Evolutionary conservation across 2,797 vertebrate species (phyloP).

Genomic region (Pristis pectinata): DNA sequence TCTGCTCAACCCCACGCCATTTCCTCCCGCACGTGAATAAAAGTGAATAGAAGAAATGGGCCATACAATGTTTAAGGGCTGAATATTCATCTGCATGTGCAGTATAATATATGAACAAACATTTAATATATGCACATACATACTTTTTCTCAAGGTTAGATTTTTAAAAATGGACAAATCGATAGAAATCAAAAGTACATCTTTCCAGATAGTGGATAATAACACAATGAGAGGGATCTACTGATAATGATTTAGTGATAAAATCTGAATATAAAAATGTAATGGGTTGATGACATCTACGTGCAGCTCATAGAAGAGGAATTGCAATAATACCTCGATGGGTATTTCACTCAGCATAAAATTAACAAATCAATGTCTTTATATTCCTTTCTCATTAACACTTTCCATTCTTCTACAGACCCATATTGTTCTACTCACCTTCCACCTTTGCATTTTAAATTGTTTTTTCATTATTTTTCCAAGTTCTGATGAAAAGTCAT

Average conservation of each 20-base stretch:
- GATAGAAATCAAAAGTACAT: neutral
- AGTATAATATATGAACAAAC: neutral
- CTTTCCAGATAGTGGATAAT: neutral
- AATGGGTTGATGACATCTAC: neutral
- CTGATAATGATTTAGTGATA: neutral
- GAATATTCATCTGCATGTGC: neutral
- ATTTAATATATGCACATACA: neutral
- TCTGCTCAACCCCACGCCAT: neutral
- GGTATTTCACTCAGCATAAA: neutral
- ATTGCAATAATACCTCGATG: neutral
- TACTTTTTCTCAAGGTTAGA: neutral
- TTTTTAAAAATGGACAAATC: neutral
- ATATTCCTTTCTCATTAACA: too few species aligned
- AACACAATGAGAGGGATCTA: neutral
- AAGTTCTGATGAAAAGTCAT: too few species aligned
- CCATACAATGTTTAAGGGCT: neutral
- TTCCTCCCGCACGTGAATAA: neutral
- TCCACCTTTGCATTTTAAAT: too few species aligned
- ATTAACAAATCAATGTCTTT: neutral
- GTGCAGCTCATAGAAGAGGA: neutral
- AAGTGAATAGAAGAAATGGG: neutral
- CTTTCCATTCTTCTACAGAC: too few species aligned
- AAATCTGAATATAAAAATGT: neutral
- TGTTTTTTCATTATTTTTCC: too few species aligned
- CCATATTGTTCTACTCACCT: too few species aligned